Conservation (phyloP, 2,113 vertebrate species). For the Hucho hucho region DNA sequence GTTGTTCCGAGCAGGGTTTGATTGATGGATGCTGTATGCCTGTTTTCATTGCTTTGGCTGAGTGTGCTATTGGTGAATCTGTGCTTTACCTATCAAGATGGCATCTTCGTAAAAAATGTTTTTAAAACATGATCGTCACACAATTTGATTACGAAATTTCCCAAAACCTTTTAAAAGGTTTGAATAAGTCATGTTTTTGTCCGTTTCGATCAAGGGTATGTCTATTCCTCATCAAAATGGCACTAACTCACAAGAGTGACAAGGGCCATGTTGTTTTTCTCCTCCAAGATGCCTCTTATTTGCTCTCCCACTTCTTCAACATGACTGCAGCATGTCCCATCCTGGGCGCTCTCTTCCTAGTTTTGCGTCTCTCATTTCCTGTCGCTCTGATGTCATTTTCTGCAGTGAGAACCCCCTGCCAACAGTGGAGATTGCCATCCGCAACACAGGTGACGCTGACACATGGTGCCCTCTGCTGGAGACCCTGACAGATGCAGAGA, state of each 20-base stretch:
- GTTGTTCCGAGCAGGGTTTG: no score
- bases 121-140: no score
- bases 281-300: neutral
- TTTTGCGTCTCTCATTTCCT: neutral
- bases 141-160: no score
- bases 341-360: neutral
- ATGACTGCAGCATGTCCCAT: neutral
- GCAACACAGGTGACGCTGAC: conserved; percentile 96
- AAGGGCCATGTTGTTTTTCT: no score
- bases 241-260: no score
- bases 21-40: no score
- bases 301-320: neutral
- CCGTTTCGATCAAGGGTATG: no score
- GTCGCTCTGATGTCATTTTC: conserved; percentile 13
- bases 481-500: conserved; percentile 96
- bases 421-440: conserved; percentile 94
- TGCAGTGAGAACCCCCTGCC: conserved; percentile 94
- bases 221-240: no score
- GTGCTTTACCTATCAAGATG: neutral
- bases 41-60: no score
- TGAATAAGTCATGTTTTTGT: no score
- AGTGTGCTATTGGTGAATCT: no score
- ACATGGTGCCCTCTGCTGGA: conserved; percentile 98
- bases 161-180: no score
- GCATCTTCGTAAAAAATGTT: neutral